Evolutionary conservation across 2,113 vertebrate species (phyloP).

Genomic region (Cheilinus undulatus): DNA sequence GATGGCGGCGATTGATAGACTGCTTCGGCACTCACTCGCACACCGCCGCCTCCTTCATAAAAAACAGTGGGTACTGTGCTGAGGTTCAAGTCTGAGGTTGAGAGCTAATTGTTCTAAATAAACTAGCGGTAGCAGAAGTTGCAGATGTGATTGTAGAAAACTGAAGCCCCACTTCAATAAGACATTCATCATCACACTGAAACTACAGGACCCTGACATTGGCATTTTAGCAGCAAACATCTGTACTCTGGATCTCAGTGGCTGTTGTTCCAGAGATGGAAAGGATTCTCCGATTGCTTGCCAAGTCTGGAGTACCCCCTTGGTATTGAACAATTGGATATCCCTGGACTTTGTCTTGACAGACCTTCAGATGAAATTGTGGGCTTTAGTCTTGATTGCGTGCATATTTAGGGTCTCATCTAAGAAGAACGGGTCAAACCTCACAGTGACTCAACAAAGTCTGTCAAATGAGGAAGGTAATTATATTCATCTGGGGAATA

Average conservation of each 20-base stretch:
- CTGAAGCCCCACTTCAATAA: slow-evolving; percentile 61
- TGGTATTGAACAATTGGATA: slow-evolving; percentile 73
- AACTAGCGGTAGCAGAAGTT: slow-evolving; percentile 66
- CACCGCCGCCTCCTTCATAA: slow-evolving; percentile 50
- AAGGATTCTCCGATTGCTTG: slow-evolving; percentile 65
- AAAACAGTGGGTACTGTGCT: slow-evolving; percentile 47
- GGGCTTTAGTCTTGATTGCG: slow-evolving; percentile 82
- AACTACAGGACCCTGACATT: slow-evolving; percentile 64
- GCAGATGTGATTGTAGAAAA: slow-evolving; percentile 60
- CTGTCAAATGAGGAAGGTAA: slow-evolving; percentile 77
- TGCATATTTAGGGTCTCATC: slow-evolving; percentile 78
- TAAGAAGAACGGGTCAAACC: slow-evolving; percentile 79
- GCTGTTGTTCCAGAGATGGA: slow-evolving; percentile 73
- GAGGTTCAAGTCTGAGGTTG: slow-evolving; percentile 74
- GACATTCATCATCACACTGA: slow-evolving; percentile 66
- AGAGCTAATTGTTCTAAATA: slow-evolving; percentile 71
- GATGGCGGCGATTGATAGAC: slow-evolving; percentile 74
- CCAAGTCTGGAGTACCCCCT: slow-evolving; percentile 69
- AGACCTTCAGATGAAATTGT: slow-evolving; percentile 75
- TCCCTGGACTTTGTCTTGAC: slow-evolving; percentile 80
- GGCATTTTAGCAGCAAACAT: slow-evolving; percentile 71
- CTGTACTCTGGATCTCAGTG: slow-evolving; percentile 62
- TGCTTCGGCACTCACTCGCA: slow-evolving; percentile 66
- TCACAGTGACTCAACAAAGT: slow-evolving; percentile 78
- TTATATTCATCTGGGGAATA: slow-evolving; percentile 81